A percentile compares a stretch with the other conserved stretches of the same genome.
Conservation (phyloP, 2,113 vertebrate species). For the Arenaria interpres region DNA sequence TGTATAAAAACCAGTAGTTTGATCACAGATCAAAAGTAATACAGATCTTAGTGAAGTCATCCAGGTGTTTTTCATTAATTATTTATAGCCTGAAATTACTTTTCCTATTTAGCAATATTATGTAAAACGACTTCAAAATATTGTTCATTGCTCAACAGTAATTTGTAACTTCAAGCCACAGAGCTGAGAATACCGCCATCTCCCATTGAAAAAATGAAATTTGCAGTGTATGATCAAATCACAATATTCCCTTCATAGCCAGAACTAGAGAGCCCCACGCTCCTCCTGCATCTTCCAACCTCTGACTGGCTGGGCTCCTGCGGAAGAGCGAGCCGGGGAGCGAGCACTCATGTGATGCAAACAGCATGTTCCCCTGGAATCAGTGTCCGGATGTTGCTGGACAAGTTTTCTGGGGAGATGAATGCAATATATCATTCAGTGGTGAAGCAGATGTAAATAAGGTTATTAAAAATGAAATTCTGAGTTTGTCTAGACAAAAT, state of each 20-base stretch:
- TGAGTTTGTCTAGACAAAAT: neutral
- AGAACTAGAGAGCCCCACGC: neutral
- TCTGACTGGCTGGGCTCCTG: neutral
- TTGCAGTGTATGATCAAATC: neutral
- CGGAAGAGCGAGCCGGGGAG: accelerated
- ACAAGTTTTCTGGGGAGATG: neutral
- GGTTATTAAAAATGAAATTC: neutral
- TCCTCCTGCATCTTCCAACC: neutral
- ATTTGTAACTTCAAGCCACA: neutral
- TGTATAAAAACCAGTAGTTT: neutral
- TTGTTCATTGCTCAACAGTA: neutral
- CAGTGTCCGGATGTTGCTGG: neutral
- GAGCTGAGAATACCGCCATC: neutral
- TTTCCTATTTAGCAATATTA: constrained; percentile 4
- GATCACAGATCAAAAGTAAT: neutral
- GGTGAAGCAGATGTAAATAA: neutral
- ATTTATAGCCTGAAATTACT: constrained; percentile 7
- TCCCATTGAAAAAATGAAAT: neutral
- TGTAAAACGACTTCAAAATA: neutral
- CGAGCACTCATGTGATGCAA: neutral
- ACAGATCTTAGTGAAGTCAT: neutral
- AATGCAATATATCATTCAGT: neutral
- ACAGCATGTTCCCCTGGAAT: neutral
- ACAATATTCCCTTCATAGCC: neutral
- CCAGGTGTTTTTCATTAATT: neutral